Base-by-base conservation (phyloP, 1,140 invertebrate species). In the Scaptomyza montana region DNA sequence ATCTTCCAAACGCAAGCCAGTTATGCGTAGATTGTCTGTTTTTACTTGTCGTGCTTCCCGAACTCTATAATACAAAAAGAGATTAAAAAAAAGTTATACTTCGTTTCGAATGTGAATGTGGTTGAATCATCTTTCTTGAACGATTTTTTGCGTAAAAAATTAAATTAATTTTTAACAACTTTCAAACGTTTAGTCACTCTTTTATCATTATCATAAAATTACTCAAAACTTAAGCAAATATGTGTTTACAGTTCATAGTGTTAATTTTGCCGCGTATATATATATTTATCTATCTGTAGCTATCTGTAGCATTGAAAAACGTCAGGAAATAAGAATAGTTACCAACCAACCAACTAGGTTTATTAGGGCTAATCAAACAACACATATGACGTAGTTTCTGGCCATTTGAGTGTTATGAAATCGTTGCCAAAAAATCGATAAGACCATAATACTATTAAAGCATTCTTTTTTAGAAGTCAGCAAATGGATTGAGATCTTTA, bases 1-100 rank as follows among this genome's bases (percentile, higher is more conserved):
- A 10, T 93, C 92, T 65, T 96, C 95, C 19, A 96, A 89, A 33
- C 95, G 93, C 30, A 96, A 36, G 0, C 94, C 95, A 62, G 94
- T 92, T 21, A 95, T 93, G 1, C 60, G 65, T n/a, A 77, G 21
- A 9, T 12, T 13, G 39, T 12, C 66, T 3, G n/a, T 67, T 5
- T 16, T 6, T 9, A 0, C 28, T 8, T 64, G 9, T 2, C 47
- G 56, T 9, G 21, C 16, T 25, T 43, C 30, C 10, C 51, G 69
- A 13, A 19, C 12, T 8, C 63, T 78, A 49, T 56, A 78, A 43
- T 6, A 10, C 25, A 72, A 66, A 43, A 13, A 8, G 41, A 6
- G 41, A 47, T 45, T 21, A 33, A 12, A 59, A 43, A 2, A 43
- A 8, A n/a, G n/a, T 4, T n/a, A 43, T 12, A 41, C 21, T 25